Conservation (phyloP, 30 jellyfish, hydroid and myxozoan species). For the Nemopilema nomurai region DNA sequence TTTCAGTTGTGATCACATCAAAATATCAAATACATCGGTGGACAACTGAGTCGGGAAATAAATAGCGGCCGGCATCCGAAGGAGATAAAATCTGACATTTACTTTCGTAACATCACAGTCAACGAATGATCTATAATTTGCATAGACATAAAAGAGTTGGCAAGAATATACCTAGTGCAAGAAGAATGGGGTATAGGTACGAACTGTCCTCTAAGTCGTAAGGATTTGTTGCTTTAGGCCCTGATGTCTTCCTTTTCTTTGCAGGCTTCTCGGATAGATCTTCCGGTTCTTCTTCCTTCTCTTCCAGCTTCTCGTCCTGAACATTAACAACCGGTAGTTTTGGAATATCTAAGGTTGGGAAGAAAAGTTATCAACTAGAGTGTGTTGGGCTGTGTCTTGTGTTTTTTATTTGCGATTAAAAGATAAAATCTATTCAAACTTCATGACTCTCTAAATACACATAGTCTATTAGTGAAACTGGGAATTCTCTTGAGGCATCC, state of each 20-base stretch:
- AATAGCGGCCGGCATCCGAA: not conserved
- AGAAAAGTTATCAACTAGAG: not conserved
- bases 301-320: slow-evolving; percentile 69
- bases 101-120: not conserved
- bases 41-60: slow-evolving; percentile 22
- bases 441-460: too few relatives aligned
- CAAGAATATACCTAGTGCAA: slow-evolving; percentile 88
- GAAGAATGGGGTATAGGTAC: slow-evolving; percentile 74
- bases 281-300: slow-evolving; percentile 77
- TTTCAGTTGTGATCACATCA: slow-evolving; percentile 14
- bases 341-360: slow-evolving; percentile 86
- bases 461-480: too few relatives aligned
- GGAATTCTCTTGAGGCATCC: too few relatives aligned
- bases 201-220: slow-evolving; percentile 81
- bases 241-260: slow-evolving; percentile 92
- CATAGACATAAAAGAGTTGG: slow-evolving; percentile 95
- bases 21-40: slow-evolving; percentile 4
- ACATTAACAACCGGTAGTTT: slow-evolving; percentile 72
- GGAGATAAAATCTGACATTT: not conserved
- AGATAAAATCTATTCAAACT: too few relatives aligned
- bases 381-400: too few relatives aligned
- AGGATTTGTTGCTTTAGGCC: slow-evolving; percentile 91
- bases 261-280: slow-evolving; percentile 75
- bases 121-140: slow-evolving; percentile 37
- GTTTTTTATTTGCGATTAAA: too few relatives aligned